phyloP scores from a whole-genome alignment of 2,797 vertebrate species.

The Notoglanidium macrostoma region DNA sequence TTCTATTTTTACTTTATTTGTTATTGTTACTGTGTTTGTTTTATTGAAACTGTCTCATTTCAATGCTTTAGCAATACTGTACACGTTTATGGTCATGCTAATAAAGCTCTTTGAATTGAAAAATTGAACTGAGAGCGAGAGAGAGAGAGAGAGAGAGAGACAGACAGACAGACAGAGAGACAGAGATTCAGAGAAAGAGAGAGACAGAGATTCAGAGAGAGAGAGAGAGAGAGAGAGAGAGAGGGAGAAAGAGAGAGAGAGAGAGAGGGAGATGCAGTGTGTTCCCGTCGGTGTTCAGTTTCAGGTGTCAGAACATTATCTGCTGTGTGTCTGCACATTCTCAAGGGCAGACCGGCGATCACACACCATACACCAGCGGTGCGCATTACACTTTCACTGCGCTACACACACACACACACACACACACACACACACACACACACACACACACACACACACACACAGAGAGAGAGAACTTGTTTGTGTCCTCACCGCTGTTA shows the following conservation, averaged over 20 bases:
- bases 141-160: not conserved
- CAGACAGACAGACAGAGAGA: not conserved
- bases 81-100: too few species aligned
- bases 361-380: constrained; percentile 55
- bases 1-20: too few species aligned
- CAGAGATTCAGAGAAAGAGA: not conserved
- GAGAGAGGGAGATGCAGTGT: constrained; percentile 69
- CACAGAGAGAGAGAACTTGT: not conserved
- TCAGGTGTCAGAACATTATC: constrained; percentile 85
- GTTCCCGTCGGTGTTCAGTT: constrained; percentile 78
- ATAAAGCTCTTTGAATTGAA: too few species aligned
- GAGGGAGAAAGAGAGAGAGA: constrained; percentile 51
- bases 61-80: too few species aligned
- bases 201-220: not conserved
- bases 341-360: constrained; percentile 76
- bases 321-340: constrained; percentile 82
- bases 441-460: not conserved
- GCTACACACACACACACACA: constrained; percentile 3
- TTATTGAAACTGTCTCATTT: too few species aligned
- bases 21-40: too few species aligned
- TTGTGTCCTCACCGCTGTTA: not conserved
- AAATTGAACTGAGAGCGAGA: too few species aligned
- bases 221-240: not conserved
- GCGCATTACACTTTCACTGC: constrained; percentile 64
- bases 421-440: constrained; percentile 6